Conservation (phyloP, 2,113 vertebrate species). For the Labeo rohita region DNA sequence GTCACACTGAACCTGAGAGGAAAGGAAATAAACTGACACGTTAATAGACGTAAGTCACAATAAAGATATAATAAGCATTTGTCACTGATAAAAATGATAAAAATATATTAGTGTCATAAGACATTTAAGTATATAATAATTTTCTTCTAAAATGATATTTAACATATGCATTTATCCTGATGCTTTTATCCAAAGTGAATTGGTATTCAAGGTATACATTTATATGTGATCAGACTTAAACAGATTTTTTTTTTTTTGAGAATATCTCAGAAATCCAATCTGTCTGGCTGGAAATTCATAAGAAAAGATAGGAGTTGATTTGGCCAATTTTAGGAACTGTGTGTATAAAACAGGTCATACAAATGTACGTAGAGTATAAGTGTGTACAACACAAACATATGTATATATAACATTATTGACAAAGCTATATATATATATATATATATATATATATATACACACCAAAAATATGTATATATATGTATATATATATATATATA, state of each 20-base stretch:
- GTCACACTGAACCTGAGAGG: slow-evolving; percentile 24
- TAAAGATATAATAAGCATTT: neutral
- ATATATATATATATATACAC: too few species aligned
- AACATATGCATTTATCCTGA: neutral
- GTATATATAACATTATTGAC: neutral
- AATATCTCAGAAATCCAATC: neutral
- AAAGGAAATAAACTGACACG: neutral
- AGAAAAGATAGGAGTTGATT: neutral
- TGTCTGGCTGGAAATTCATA: neutral
- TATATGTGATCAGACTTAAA: too few species aligned
- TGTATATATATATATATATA: too few species aligned
- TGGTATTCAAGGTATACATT: neutral
- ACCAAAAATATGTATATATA: too few species aligned
- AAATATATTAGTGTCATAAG: neutral
- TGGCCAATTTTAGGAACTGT: neutral
- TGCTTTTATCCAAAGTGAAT: neutral
- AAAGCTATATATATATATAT: too few species aligned
- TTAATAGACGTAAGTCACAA: neutral
- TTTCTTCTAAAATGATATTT: neutral
- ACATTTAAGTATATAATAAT: too few species aligned
- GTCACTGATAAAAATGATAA: neutral
- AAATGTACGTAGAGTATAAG: neutral
- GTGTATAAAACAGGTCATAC: too few species aligned
- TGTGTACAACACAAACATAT: neutral
- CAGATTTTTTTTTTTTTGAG: neutral